A percentile compares a stretch with the other conserved stretches of the same genome.
phyloP scores from a whole-genome alignment of 2,797 vertebrate genomes.

The Strix occidentalis region DNA sequence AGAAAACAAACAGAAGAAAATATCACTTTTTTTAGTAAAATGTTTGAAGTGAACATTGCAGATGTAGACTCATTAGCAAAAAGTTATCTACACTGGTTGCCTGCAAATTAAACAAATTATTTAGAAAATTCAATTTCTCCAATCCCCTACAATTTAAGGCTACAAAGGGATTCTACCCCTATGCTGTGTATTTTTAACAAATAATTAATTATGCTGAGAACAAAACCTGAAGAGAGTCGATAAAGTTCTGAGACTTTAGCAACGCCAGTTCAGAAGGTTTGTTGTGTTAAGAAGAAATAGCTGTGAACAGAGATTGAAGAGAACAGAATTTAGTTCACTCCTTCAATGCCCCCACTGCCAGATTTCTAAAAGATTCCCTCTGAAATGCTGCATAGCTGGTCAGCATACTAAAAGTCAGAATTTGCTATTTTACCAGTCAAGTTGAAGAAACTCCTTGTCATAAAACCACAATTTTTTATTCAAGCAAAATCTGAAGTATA shows the following conservation, averaged over 20 bases:
- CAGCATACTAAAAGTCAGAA: not conserved
- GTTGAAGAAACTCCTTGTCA: not conserved
- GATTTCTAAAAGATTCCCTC: not conserved
- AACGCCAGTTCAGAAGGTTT: not conserved
- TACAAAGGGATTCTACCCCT: not conserved
- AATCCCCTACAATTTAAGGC: not conserved
- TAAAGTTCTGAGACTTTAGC: not conserved
- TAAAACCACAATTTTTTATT: not conserved
- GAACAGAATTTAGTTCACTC: not conserved
- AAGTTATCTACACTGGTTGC: fast-evolving
- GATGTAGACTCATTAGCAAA: not conserved
- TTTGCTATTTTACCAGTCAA: not conserved
- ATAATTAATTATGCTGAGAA: not conserved
- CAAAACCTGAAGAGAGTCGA: not conserved
- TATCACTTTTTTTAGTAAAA: not conserved
- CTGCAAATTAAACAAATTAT: not conserved
- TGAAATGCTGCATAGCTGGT: not conserved
- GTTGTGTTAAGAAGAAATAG: not conserved
- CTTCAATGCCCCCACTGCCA: not conserved
- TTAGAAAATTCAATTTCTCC: not conserved
- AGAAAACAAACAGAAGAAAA: not conserved
- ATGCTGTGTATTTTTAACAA: not conserved
- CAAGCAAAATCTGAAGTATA: not conserved
- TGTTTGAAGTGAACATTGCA: not conserved
- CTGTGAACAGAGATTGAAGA: not conserved